A percentile compares a stretch with the other conserved stretches of the same genome.
Evolutionary conservation across 2,888 invertebrate genomes (phyloP).

Genomic region (Pristionchus mayeri): DNA sequence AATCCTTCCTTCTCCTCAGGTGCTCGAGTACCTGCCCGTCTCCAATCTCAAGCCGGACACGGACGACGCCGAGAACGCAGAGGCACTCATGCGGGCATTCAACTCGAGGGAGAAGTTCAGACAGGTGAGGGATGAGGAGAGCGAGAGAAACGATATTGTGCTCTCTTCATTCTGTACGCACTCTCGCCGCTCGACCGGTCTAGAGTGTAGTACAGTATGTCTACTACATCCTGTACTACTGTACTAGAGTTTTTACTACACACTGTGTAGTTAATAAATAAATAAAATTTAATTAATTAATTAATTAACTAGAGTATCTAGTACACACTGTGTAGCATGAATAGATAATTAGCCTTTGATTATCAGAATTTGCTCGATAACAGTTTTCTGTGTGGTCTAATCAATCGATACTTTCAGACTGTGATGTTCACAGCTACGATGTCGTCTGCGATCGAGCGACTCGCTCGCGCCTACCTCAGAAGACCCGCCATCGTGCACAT

Average conservation of each 20-base stretch:
- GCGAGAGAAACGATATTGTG: constrained; percentile 19
- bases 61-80: constrained; percentile 96
- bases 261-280: too few relatives aligned
- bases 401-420: constrained; percentile 81
- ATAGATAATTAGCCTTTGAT: too few relatives aligned
- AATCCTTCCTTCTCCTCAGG: constrained; percentile 48
- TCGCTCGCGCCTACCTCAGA: constrained; percentile 93
- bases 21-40: constrained; percentile 94
- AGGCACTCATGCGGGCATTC: constrained; percentile 91
- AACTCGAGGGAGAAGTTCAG: constrained; percentile 95
- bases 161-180: too few relatives aligned
- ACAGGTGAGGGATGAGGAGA: constrained; percentile 80
- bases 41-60: constrained; percentile 97
- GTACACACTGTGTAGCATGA: too few relatives aligned
- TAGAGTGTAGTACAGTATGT: too few relatives aligned
- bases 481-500: constrained; percentile 98
- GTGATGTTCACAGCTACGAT: constrained; percentile 99
- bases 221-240: too few relatives aligned
- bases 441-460: constrained; percentile 96
- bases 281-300: too few relatives aligned
- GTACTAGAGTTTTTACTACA: too few relatives aligned
- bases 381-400: too few relatives aligned
- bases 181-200: too few relatives aligned
- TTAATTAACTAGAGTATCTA: too few relatives aligned
- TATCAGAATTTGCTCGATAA: too few relatives aligned